These are phyloP conservation scores for Melangyna quadrimaculata DNA, from an alignment of 2,888 invertebrate species.

Conservation along the genomic window DNA sequence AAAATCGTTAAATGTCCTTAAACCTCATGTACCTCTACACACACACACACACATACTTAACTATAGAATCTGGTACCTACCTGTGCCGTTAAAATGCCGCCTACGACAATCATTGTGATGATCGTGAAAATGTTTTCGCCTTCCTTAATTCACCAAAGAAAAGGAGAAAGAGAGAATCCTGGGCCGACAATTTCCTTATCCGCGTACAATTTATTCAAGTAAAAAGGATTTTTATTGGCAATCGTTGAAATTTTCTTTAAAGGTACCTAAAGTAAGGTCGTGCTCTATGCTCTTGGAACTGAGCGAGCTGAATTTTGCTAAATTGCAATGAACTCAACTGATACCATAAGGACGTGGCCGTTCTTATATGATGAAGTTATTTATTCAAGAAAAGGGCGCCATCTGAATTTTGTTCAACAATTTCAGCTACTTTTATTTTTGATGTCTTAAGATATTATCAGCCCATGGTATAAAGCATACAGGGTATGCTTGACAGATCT, in stretches of 20 bases:
- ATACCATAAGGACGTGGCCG: background rate
- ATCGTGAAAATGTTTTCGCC: conserved; percentile 67
- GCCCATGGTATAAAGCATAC: too few species aligned
- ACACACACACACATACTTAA: background rate
- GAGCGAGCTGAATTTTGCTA: conserved; percentile 40
- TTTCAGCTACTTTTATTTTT: too few species aligned
- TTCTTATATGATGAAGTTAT: fast-evolving
- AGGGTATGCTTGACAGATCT: too few species aligned
- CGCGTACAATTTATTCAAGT: conserved; percentile 67
- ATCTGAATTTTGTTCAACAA: background rate
- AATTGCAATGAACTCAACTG: conserved; percentile 37
- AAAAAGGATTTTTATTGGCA: conserved; percentile 68
- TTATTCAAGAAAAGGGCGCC: background rate
- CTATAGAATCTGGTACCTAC: background rate
- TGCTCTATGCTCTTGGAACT: conserved; percentile 50
- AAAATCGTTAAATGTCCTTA: conserved; percentile 18
- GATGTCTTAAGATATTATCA: too few species aligned
- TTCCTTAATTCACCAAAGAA: conserved; percentile 60
- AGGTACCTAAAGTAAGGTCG: background rate
- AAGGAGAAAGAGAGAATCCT: conserved; percentile 6
- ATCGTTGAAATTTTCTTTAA: conserved; percentile 52
- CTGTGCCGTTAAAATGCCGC: conserved; percentile 47
- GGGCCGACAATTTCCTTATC: conserved; percentile 40
- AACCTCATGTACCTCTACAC: conserved; percentile 16
- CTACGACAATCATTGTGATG: conserved; percentile 66